Evolutionary conservation across 2,113 vertebrate species (phyloP).

Genomic region (Amphiprion ocellaris): DNA sequence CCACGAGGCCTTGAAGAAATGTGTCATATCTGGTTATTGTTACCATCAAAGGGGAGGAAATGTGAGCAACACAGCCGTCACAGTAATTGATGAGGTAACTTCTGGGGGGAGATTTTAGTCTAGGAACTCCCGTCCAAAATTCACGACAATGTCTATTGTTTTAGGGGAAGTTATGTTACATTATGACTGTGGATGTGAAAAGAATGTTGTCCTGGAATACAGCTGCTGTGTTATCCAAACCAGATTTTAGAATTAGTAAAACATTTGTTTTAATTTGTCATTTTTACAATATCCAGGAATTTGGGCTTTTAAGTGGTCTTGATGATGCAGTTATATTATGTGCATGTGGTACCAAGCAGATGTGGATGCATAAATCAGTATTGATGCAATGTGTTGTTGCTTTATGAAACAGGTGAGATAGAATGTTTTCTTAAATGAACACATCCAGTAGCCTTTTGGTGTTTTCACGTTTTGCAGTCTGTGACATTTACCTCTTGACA

Average conservation of each 20-base stretch:
- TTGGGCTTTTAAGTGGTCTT: not conserved
- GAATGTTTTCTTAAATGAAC: not conserved
- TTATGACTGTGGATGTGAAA: not conserved
- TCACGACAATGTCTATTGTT: conserved; percentile 13
- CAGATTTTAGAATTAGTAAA: not conserved
- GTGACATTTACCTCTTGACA: no score
- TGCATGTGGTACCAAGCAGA: not conserved
- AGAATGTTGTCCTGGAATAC: not conserved
- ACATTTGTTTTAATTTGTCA: not conserved
- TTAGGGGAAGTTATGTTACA: conserved; percentile 2
- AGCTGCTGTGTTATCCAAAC: not conserved
- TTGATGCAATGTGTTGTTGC: not conserved
- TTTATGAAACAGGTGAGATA: not conserved
- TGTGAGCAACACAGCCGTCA: conserved; percentile 49
- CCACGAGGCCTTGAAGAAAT: not conserved
- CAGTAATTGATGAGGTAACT: conserved; percentile 14
- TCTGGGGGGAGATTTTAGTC: not conserved
- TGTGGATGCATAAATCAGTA: not conserved
- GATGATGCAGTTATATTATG: not conserved
- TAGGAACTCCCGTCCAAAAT: conserved; percentile 36
- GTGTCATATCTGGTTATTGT: conserved; percentile 22
- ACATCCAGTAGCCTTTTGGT: no score
- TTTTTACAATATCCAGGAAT: not conserved
- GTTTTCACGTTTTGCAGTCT: no score
- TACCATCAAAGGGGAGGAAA: conserved; percentile 52